Base-by-base conservation (phyloP, 2,113 vertebrate genomes). In the Gambusia affinis region DNA sequence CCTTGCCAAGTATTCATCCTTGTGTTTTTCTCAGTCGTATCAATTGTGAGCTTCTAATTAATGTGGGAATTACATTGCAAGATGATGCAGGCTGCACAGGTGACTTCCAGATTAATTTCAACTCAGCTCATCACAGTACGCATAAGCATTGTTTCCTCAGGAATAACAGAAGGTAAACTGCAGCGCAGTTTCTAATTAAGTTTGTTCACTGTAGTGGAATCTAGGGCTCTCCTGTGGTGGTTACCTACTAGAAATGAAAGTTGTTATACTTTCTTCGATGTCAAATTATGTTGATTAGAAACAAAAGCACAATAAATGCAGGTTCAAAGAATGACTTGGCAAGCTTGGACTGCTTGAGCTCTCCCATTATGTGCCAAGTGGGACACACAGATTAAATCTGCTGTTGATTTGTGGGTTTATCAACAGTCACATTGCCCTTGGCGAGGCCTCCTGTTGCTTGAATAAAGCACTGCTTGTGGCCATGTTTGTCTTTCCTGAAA, bases 381-480 rank as follows among this genome's bases (percentile, higher is more conserved):
- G 85, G 83, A 83, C 44, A 31, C 73, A 60, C 61, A 85, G 87
- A 91, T 92, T 85, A 79, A 83, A 90, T 89, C 86, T 88, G 72
- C 81, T 85, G 85, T 88, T 91, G 89, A 89, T 89, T 88, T 44
- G 39, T 70, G 75, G 82, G 82, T 90, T 91, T 90, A 92, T 92
- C 89, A 79, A 83, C 83, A 85, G 87, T 82, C 88, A 69, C 85
- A 72, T 78, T 89, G 90, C 84, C 90, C 90, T 91, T 89, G 90
- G 88, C 64, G 64, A 86, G 81, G 75, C 83, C 82, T 85, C 87
- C 83, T 78, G 85, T 81, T 82, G 85, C 75, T 87, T 19, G 54
- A 76, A 78, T 80, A 82, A 72, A 87, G 85, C 80, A 63, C 67
- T 17, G 79, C 83, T 82, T 78, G 74, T 89, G 79, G 83, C 72